Evolutionary conservation across 2,113 vertebrate species (phyloP).

Genomic region (Mobula birostris): DNA sequence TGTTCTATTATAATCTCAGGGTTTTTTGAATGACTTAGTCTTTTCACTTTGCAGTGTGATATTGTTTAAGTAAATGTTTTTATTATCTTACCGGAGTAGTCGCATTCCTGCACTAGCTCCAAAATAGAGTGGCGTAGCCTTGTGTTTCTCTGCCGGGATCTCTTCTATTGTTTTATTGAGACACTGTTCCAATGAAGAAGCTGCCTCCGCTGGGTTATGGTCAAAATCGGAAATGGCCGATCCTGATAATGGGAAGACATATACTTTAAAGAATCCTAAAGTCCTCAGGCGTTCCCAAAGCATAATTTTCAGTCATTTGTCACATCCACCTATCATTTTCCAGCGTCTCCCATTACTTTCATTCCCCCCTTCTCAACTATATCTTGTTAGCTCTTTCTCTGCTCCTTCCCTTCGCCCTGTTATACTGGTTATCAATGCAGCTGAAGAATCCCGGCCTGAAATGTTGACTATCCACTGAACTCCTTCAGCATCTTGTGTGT

Average conservation of each 20-base stretch:
- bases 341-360: too few species aligned
- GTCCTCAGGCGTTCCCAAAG: background rate
- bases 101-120: slow-evolving; percentile 96
- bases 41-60: background rate
- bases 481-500: too few species aligned
- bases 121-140: slow-evolving; percentile 67
- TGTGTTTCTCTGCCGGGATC: slow-evolving; percentile 65
- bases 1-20: background rate
- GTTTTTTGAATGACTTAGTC: slow-evolving; percentile 14
- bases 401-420: too few species aligned
- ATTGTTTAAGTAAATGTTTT: background rate
- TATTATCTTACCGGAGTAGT: slow-evolving; percentile 68
- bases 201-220: slow-evolving; percentile 48
- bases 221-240: slow-evolving; percentile 74
- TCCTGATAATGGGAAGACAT: slow-evolving; percentile 51
- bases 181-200: slow-evolving; percentile 61
- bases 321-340: too few species aligned
- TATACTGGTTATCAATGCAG: too few species aligned
- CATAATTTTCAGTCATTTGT: too few species aligned
- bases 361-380: too few species aligned
- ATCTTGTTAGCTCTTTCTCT: too few species aligned
- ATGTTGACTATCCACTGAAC: too few species aligned
- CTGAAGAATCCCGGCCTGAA: too few species aligned
- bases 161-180: slow-evolving; percentile 56
- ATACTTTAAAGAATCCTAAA: background rate